Base-by-base conservation (phyloP, 2,888 invertebrate species). In the Dysmachus trigonus region DNA sequence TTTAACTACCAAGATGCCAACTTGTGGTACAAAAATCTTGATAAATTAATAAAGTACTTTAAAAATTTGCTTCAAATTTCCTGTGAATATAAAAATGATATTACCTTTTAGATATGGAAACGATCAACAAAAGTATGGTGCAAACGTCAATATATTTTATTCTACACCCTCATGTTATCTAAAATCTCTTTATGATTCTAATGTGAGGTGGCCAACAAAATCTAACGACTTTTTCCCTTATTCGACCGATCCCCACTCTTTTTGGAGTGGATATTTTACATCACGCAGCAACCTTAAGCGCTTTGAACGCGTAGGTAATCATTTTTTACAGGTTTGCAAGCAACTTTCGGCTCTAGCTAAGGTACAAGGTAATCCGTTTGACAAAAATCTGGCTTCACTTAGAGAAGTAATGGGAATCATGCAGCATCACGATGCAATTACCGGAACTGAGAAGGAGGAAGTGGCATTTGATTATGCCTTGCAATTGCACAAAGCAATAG, bases 261-360 rank as follows among this genome's bases (percentile, higher is more conserved):
- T 95, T 90, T 99, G 99, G 99, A 98, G 98, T 0, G 99, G 99
- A 0, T 98, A 97, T 90, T 98, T 95, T 90, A 95, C 96, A 0
- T 97, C 97, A 0, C 93, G 97, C 15, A 97, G 97, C 0, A 95
- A 96, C 0, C 93, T 96, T 1, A 97, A 97, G 90, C 95, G 94
- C 87, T 96, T 94, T 88, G 96, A 97, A 90, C 93, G 97, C 27
- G 92, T 94, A 87, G 95, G 95, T 0, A 97, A 97, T 89, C 95
- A 95, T 88, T 95, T 95, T 88, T 90, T 97, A 22, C 97, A 97
- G 93, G 96, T 96, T 41, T 94, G 94, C 86, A 97, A 97, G 89
- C 97, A 97, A 89, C 90, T 97, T 0, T 94, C 95, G 88, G 94
- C 95, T 0, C 88, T 96, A 33, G 93, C 94, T 0, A 93, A 88